These are phyloP conservation scores for Nyctereutes procyonoides DNA, from an alignment of 2,113 vertebrate species.

Conservation along the genomic window DNA sequence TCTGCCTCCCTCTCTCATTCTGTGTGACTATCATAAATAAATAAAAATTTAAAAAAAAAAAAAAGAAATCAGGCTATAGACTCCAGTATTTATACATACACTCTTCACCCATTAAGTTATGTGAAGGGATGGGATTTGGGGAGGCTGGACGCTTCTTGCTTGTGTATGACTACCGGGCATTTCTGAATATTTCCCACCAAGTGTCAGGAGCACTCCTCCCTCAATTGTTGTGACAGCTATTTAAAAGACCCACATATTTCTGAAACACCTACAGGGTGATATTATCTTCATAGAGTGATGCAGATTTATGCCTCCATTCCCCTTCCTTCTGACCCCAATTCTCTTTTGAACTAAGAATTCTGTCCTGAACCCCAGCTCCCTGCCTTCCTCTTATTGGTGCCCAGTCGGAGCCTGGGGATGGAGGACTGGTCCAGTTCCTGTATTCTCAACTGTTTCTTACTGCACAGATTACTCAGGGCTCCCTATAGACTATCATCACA, in stretches of 20 bases:
- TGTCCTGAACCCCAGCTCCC: not conserved
- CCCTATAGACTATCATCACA: not conserved
- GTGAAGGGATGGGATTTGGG: not conserved
- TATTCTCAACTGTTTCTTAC: not conserved
- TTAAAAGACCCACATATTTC: slow-evolving; percentile 7
- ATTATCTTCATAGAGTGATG: not conserved
- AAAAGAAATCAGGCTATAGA: not conserved
- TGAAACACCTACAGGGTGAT: not conserved
- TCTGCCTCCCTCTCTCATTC: no score
- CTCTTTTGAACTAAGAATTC: not conserved
- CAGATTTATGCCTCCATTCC: not conserved
- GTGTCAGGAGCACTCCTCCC: not conserved
- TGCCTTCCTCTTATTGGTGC: not conserved
- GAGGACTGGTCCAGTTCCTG: not conserved
- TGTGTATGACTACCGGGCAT: not conserved
- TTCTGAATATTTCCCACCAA: not conserved
- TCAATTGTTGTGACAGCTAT: not conserved
- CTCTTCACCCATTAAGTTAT: not conserved
- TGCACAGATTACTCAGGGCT: not conserved
- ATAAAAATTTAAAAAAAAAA: no score
- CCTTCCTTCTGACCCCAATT: not conserved
- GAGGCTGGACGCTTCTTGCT: not conserved
- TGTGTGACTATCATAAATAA: no score
- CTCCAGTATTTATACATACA: not conserved
- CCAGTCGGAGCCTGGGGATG: not conserved